These are phyloP conservation scores for Enteromius radiatus DNA, from an alignment of 2,797 vertebrate genomes.

Conservation along the genomic window DNA sequence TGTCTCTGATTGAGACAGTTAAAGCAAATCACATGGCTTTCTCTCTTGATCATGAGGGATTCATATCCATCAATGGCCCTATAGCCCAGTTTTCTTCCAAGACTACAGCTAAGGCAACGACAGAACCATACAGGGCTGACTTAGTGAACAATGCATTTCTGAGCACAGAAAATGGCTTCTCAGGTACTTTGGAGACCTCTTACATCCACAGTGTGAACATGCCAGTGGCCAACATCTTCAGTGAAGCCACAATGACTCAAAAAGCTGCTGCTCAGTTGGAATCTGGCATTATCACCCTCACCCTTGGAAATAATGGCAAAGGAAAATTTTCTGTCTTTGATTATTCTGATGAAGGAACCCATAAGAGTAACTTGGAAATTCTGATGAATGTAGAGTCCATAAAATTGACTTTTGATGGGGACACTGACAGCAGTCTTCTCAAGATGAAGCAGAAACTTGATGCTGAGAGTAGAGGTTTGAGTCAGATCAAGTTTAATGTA, in stretches of 20 bases:
- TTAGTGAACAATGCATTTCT: constrained; percentile 78
- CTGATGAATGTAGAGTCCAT: constrained; percentile 75
- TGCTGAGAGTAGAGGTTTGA: constrained; percentile 79
- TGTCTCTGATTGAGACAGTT: constrained; percentile 82
- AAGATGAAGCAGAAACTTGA: constrained; percentile 81
- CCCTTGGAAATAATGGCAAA: constrained; percentile 76
- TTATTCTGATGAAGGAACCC: constrained; percentile 81
- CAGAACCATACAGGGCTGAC: constrained; percentile 77
- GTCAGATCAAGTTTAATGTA: constrained; percentile 75
- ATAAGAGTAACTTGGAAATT: constrained; percentile 78
- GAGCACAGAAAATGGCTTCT: constrained; percentile 77
- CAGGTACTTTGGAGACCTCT: constrained; percentile 73
- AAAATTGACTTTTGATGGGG: constrained; percentile 77
- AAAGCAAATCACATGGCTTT: constrained; percentile 80
- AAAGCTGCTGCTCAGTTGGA: constrained; percentile 77
- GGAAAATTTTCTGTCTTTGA: constrained; percentile 79
- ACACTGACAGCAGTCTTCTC: constrained; percentile 76
- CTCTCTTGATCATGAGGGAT: constrained; percentile 79
- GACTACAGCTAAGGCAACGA: constrained; percentile 78
- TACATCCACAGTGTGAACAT: constrained; percentile 86
- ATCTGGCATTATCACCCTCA: constrained; percentile 72
- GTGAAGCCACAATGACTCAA: constrained; percentile 77
- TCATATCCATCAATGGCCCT: constrained; percentile 72
- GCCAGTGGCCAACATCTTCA: constrained; percentile 78
- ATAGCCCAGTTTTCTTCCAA: constrained; percentile 76